Percentiles rank a stretch among this genome's conserved stretches.
Conservation (phyloP, 2,113 vertebrate genomes). For the Atlantisia rogersi region DNA sequence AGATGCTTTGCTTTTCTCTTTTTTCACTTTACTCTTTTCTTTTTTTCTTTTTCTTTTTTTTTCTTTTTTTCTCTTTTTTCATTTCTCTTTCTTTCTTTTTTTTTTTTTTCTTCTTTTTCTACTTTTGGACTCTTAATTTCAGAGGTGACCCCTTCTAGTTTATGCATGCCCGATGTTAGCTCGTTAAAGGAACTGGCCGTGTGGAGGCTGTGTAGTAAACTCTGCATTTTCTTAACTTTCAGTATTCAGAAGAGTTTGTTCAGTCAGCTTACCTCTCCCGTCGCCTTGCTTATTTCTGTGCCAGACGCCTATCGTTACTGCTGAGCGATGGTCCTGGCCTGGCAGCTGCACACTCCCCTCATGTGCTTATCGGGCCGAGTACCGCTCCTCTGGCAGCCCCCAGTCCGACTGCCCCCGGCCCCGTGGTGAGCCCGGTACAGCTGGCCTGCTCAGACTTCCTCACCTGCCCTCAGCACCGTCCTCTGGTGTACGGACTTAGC, state of each 20-base stretch:
- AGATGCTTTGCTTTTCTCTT: not conserved
- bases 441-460: conserved; percentile 73
- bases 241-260: conserved; percentile 83
- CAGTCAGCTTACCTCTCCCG: conserved; percentile 82
- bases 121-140: not conserved
- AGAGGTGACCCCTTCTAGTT: not conserved
- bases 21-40: too few species aligned
- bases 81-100: too few species aligned
- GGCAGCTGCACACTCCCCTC: conserved; percentile 68
- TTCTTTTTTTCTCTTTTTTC: too few species aligned
- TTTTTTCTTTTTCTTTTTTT: too few species aligned
- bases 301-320: conserved; percentile 73
- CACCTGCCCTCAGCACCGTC: conserved; percentile 76
- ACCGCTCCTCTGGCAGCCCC: conserved; percentile 62
- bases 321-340: conserved; percentile 71
- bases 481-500: conserved; percentile 78
- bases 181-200: not conserved
- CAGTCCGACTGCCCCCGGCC: conserved; percentile 45
- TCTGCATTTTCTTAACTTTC: not conserved
- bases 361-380: conserved; percentile 68
- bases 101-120: not conserved
- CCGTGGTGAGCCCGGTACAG: conserved; percentile 62
- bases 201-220: not conserved
- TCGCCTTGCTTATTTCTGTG: conserved; percentile 81
- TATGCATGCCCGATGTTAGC: not conserved